These are phyloP conservation scores for Drosophila kokeensis DNA, from an alignment of 2,888 invertebrate species.

Conservation along the genomic window DNA sequence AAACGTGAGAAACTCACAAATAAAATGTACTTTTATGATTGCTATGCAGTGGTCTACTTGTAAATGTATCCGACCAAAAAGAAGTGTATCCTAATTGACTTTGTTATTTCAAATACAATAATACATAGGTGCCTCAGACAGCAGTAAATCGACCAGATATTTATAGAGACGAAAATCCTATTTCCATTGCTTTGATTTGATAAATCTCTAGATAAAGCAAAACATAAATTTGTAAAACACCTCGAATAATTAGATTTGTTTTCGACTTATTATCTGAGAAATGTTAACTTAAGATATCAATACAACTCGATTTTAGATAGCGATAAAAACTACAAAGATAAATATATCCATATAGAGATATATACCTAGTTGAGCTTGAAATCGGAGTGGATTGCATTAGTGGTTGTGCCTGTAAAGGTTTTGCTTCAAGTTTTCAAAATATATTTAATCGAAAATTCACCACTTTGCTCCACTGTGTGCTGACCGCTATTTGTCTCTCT, in stretches of 20 bases:
- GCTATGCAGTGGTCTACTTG: not conserved
- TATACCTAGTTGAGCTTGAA: not conserved
- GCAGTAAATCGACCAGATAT: not conserved
- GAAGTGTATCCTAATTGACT: not conserved
- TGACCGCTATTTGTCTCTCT: conserved; percentile 15
- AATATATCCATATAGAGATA: not conserved
- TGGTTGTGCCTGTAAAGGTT: not conserved
- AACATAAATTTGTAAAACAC: not conserved
- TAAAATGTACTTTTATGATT: not conserved
- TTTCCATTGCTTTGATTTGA: not conserved
- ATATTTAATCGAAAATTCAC: not conserved
- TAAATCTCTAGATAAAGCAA: not conserved
- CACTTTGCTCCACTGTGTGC: conserved; percentile 48
- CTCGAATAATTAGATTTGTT: not conserved
- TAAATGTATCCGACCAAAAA: not conserved
- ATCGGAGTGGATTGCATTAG: not conserved
- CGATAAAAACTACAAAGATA: not conserved
- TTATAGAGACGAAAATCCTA: too few relatives aligned
- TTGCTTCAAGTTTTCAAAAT: not conserved
- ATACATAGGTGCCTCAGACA: not conserved
- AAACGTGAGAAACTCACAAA: not conserved
- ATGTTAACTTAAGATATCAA: not conserved
- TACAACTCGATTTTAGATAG: not conserved
- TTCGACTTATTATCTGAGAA: not conserved
- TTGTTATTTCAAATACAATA: too few relatives aligned